phyloP scores from a whole-genome alignment of 2,888 invertebrate genomes.

The Protonemura montana region DNA sequence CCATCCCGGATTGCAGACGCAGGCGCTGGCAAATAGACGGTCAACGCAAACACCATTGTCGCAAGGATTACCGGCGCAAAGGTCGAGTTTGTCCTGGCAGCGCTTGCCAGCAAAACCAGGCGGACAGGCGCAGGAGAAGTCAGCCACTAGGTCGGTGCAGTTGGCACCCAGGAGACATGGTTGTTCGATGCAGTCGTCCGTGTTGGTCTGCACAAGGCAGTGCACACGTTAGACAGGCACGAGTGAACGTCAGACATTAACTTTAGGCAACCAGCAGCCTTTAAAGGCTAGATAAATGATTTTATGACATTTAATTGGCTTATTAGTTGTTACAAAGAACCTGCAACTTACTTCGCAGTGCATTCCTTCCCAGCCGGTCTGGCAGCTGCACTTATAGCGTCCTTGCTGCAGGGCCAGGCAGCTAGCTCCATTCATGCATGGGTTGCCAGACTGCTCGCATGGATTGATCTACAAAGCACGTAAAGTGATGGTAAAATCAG shows the following conservation, averaged over 20 bases:
- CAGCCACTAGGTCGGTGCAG: slow-evolving; percentile 93
- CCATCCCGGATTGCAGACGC: slow-evolving; percentile 94
- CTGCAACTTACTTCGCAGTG: slow-evolving; percentile 72
- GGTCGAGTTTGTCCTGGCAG: slow-evolving; percentile 93
- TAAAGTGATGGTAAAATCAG: too few relatives aligned
- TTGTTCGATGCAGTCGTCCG: slow-evolving; percentile 90
- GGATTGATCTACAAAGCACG: slow-evolving; percentile 76
- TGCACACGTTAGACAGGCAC: background rate
- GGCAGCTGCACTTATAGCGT: slow-evolving; percentile 92
- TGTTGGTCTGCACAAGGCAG: slow-evolving; percentile 41
- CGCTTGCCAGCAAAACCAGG: slow-evolving; percentile 95
- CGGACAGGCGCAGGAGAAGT: slow-evolving; percentile 93
- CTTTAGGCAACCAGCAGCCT: too few relatives aligned
- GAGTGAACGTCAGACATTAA: too few relatives aligned
- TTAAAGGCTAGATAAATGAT: too few relatives aligned
- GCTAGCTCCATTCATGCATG: slow-evolving; percentile 88
- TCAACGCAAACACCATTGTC: slow-evolving; percentile 92
- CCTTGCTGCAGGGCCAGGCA: slow-evolving; percentile 92
- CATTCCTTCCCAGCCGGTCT: slow-evolving; percentile 97
- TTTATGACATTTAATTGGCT: too few relatives aligned
- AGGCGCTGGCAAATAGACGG: slow-evolving; percentile 83
- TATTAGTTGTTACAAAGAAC: background rate
- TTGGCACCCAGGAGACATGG: slow-evolving; percentile 90
- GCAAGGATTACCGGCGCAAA: slow-evolving; percentile 90
- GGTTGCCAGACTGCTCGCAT: slow-evolving; percentile 87